A percentile compares a stretch with the other conserved stretches of the same genome.
These are phyloP conservation scores for Caenorhabditis imperialis DNA, from an alignment of 2,888 invertebrate species.

Conservation along the genomic window DNA sequence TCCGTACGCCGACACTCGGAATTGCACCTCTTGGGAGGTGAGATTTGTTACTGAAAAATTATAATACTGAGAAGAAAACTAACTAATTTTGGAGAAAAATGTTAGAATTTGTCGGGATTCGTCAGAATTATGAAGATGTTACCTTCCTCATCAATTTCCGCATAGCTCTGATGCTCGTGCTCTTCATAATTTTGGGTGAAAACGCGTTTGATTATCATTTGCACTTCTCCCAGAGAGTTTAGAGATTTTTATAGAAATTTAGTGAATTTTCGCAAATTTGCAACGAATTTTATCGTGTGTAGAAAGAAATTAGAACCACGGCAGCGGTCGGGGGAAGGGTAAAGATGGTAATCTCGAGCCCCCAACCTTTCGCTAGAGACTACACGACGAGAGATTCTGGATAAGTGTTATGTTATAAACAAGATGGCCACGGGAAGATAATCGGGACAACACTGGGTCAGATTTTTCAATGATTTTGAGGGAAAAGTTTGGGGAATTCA, in stretches of 20 bases:
- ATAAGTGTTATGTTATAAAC: conserved; percentile 37
- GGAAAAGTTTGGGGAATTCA: too few relatives aligned
- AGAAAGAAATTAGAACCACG: conserved; percentile 9
- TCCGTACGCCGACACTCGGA: conserved; percentile 77
- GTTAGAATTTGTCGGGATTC: neutral
- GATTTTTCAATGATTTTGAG: conserved; percentile 1
- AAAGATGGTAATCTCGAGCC: conserved; percentile 8
- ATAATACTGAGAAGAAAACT: neutral
- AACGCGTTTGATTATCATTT: conserved; percentile 4
- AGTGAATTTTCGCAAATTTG: neutral
- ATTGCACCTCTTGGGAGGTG: conserved; percentile 69
- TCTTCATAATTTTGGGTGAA: neutral
- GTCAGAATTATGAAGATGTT: neutral
- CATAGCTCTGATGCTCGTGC: conserved; percentile 17
- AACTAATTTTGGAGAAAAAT: neutral
- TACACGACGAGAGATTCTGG: too few relatives aligned
- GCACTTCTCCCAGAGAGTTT: neutral
- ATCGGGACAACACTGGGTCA: conserved; percentile 3
- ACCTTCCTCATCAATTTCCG: conserved; percentile 41
- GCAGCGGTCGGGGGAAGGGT: neutral
- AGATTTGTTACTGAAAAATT: conserved; percentile 62
- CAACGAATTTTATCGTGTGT: too few relatives aligned
- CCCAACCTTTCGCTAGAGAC: conserved; percentile 20
- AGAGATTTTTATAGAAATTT: neutral
- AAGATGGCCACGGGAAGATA: conserved; percentile 19